These are phyloP conservation scores for Podiceps cristatus DNA, from an alignment of 2,113 vertebrate species.

Conservation along the genomic window DNA sequence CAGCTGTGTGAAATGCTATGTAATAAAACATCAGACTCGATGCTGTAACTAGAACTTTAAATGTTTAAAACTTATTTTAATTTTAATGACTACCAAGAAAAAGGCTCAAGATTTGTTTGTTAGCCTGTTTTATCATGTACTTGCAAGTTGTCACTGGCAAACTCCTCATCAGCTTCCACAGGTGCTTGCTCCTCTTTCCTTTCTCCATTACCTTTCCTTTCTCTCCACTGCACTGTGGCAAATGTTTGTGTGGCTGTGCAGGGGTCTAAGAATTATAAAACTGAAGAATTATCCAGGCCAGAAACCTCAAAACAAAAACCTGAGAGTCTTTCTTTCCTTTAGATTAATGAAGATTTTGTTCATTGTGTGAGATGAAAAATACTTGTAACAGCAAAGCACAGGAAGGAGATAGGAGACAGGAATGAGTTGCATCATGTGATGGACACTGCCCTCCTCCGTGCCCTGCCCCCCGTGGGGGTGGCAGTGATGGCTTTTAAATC, in stretches of 20 bases:
- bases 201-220: not conserved
- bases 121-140: accelerated
- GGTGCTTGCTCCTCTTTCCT: not conserved
- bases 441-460: too few relatives aligned
- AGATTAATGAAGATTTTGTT: not conserved
- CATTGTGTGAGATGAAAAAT: not conserved
- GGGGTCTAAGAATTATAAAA: not conserved
- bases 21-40: not conserved
- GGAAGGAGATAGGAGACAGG: not conserved
- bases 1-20: not conserved
- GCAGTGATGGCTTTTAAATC: not conserved
- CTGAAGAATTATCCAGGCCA: accelerated
- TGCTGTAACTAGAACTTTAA: not conserved
- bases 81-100: not conserved
- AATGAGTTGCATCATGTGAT: not conserved
- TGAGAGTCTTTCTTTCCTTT: not conserved
- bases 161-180: not conserved
- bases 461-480: too few relatives aligned
- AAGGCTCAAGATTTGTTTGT: not conserved
- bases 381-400: not conserved
- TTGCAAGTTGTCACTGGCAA: not conserved
- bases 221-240: not conserved
- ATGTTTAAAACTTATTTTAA: not conserved
- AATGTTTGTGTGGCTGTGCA: not conserved
- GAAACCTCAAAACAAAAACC: not conserved